Evolutionary conservation across 2,888 invertebrate species (phyloP), one percentile per base, ranked within the genome.

Genomic region (Choreutis nemorana): DNA sequence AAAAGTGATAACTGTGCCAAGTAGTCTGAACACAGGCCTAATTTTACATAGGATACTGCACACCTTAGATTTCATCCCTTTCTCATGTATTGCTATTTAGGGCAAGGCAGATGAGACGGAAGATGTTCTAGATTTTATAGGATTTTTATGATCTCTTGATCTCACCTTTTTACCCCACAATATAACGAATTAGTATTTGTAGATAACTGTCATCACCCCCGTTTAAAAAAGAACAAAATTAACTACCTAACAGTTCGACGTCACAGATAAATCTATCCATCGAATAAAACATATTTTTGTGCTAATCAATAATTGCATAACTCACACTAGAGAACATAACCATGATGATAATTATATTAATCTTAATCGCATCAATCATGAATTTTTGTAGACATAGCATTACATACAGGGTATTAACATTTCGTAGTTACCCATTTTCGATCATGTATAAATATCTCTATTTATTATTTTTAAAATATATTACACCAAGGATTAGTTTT

Each of bases 61-160:
- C n/a, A n/a, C n/a, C n/a, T 37, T 30, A 33, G 48, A n/a, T n/a
- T 45, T 48, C 53, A 55, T 57, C 60, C 55, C 33, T 45, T 56
- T 62, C 71, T 77, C 73, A 70, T 70, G 44, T 28, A 72, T 70
- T 72, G 71, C 63, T 28, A 27, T 23, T 31, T 36, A 21, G 33
- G 37, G 67, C 66, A 72, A 73, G 66, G 26, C 29, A 58, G 61
- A 62, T 72, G 73, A 73, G 65, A 62, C 39, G 53, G 25, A 18
- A 8, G 18, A 13, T 26, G 14, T 23, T 23, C 12, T 12, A 26
- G 10, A 26, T 14, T 37, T 56, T 61, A 36, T 61, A 58, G 56
- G 57, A 58, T 52, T 59, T 60, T 59, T 60, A 57, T 60, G 66
- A 66, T 67, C 63, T 60, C 53, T 55, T 62, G 64, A 64, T 66